Evolutionary conservation across 2,888 invertebrate genomes (phyloP).

Genomic region (Pristionchus maxplancki): DNA sequence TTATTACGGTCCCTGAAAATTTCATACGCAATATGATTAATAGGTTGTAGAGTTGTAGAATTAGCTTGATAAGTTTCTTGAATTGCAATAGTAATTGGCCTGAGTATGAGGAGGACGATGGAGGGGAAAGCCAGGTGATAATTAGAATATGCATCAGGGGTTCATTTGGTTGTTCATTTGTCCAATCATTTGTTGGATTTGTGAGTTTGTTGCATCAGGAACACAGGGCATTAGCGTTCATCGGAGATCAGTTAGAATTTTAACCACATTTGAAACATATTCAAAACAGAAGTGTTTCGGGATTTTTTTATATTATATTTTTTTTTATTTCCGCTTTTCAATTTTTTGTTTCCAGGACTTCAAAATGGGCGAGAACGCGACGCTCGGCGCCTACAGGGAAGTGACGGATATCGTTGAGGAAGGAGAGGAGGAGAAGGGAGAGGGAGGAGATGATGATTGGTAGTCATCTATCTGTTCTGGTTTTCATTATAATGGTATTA

Average conservation of each 20-base stretch:
- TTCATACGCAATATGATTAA: no score
- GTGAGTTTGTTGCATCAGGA: no score
- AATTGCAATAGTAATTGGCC: no score
- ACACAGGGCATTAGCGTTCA: no score
- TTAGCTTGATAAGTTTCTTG: no score
- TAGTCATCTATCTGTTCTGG: no score
- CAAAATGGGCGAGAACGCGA: slow-evolving; percentile 40
- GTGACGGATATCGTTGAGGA: neutral
- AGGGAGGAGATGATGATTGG: neutral
- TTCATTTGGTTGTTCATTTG: neutral
- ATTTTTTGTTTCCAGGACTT: slow-evolving; percentile 27
- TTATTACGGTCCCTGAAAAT: no score
- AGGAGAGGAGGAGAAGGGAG: neutral
- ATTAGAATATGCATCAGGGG: no score
- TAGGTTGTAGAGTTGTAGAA: no score
- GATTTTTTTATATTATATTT: neutral
- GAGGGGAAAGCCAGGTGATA: neutral
- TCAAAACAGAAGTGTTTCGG: neutral
- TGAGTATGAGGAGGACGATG: slow-evolving; percentile 45
- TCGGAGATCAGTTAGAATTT: neutral
- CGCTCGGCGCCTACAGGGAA: neutral
- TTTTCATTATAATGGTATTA: no score
- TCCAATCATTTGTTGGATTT: neutral
- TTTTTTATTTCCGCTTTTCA: no score
- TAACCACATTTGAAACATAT: neutral